Conservation (phyloP, 2,888 invertebrate genomes). For the Laspeyria flexula region DNA sequence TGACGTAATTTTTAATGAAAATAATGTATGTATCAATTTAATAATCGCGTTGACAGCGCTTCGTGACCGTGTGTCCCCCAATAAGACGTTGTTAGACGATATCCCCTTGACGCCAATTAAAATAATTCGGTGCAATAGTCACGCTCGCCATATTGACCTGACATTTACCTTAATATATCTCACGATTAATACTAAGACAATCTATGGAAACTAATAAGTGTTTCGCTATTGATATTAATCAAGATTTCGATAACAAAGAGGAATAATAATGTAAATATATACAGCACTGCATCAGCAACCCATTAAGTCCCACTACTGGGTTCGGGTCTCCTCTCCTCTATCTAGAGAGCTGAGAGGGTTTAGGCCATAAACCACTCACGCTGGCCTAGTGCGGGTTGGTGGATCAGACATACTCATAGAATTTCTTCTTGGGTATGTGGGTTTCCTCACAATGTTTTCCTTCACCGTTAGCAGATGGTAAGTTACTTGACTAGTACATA, state of each 20-base stretch:
- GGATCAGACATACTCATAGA: too few species aligned
- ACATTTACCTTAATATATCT: conserved; percentile 14
- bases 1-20: neutral
- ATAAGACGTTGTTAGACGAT: conserved; percentile 52
- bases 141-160: conserved; percentile 17
- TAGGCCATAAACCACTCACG: too few species aligned
- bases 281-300: too few species aligned
- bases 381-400: too few species aligned
- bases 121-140: conserved; percentile 49
- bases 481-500: too few species aligned
- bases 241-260: neutral
- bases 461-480: too few species aligned
- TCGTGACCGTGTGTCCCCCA: conserved; percentile 26
- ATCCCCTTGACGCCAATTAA: conserved; percentile 65
- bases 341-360: too few species aligned
- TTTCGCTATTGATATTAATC: neutral
- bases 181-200: conserved; percentile 9
- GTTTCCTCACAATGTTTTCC: too few species aligned
- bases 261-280: too few species aligned
- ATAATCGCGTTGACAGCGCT: neutral
- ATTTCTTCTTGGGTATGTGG: too few species aligned
- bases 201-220: neutral
- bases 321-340: too few species aligned
- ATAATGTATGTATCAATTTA: neutral
- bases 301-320: too few species aligned